Base-by-base conservation (phyloP, 2,888 invertebrate species). In the Tetropium fuscum region DNA sequence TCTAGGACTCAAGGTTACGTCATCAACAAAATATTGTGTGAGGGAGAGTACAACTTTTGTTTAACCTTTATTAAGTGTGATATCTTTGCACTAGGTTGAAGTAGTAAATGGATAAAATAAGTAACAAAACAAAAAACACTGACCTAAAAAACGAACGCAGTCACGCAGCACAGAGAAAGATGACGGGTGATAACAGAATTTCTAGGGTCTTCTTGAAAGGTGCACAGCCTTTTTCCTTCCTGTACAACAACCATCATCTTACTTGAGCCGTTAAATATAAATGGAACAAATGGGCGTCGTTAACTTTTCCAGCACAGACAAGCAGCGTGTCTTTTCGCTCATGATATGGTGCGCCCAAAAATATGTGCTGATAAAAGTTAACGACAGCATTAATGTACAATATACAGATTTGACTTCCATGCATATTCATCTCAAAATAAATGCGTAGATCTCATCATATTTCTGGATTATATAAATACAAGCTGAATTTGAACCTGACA, bases 191-290 rank as follows among this genome's bases (percentile, higher is more conserved):
- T 85, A 89, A 85, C 84, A 89, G 86, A 83, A 88, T 86, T 87
- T 88, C 88, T 84, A 88, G 86, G 83, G 88, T 88, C 84, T 87
- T 88, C 88, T 88, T 89, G 87, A 88, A 88, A 86, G 88, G 87
- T 83, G 87, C 87, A 86, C 88, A 88, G 82, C 84, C 66, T 61
- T 70, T 85, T 86, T 86, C 84, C 86, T 87, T 87, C 86, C 82
- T 82, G 80, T 74, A 77, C 73, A 75, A 80, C 80, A 81, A 80
- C 81, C 81, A 81, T 81, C 81, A 81, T 81, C 81, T 81, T 81
- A 81, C 81, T 81, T 78, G 74, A 74, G 77, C 78, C 72, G 66
- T 69, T 60, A 22, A 40, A 8, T 15, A 15, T 27, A 25, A 43
- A n/a, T 25, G 36, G 15, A 22, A 25, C 7, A 10, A 5, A 34